Conservation (phyloP, 2,797 vertebrate species). For the Megalops cyprinoides region DNA sequence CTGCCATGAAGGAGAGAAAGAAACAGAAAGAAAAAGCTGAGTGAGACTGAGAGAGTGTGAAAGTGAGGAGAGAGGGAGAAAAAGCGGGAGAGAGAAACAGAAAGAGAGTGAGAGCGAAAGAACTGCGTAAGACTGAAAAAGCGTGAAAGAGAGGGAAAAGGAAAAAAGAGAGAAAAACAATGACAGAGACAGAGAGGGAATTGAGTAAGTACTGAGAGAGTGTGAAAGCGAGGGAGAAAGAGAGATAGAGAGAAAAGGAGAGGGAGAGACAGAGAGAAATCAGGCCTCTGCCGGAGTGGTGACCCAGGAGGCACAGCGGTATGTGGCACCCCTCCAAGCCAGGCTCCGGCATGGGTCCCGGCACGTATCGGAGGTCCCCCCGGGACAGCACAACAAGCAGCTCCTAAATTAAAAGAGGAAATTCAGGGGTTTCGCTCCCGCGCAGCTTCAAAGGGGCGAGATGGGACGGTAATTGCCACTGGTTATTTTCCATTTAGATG, state of each 20-base stretch:
- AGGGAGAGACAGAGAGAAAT: constrained; percentile 26
- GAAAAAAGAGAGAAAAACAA: background rate
- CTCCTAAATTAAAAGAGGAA: constrained; percentile 74
- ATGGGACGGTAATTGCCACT: constrained; percentile 66
- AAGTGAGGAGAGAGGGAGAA: background rate
- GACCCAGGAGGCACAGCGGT: constrained; percentile 40
- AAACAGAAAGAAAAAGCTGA: too few species aligned
- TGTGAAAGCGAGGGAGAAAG: background rate
- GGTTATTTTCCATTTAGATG: constrained; percentile 75
- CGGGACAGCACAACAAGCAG: constrained; percentile 63
- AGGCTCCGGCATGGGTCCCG: constrained; percentile 57
- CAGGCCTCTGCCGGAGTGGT: constrained; percentile 33
- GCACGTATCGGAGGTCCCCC: constrained; percentile 70
- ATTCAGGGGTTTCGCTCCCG: constrained; percentile 63
- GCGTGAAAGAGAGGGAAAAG: background rate
- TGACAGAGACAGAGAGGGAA: background rate
- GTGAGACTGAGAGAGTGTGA: too few species aligned
- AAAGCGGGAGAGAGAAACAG: background rate
- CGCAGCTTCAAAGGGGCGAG: constrained; percentile 72
- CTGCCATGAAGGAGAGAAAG: background rate
- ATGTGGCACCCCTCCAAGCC: constrained; percentile 53
- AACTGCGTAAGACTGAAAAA: too few species aligned
- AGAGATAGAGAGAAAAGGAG: background rate
- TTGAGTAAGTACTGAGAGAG: background rate
- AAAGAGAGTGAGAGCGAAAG: background rate